phyloP scores from a whole-genome alignment of 2,113 vertebrate species.

The Zosterops japonicus region DNA sequence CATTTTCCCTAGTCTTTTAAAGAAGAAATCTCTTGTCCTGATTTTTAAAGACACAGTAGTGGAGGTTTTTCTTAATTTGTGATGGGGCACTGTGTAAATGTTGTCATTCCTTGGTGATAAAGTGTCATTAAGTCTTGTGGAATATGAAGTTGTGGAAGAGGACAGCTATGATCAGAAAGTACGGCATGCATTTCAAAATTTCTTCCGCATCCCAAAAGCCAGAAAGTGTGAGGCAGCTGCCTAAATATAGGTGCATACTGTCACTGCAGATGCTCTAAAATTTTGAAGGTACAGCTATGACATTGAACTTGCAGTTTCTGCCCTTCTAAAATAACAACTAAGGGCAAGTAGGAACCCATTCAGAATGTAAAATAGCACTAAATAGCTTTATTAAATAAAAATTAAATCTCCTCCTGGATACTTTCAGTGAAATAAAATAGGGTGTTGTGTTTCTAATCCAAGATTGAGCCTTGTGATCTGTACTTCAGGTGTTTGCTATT shows the following conservation, averaged over 20 bases:
- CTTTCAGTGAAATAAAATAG: background rate
- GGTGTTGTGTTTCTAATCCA: background rate
- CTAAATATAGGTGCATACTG: background rate
- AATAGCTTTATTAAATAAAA: background rate
- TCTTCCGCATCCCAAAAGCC: background rate
- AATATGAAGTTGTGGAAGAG: background rate
- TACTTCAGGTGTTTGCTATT: background rate
- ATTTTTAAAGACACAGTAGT: background rate
- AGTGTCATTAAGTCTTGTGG: background rate
- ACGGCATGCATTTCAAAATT: background rate
- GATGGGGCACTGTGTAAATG: rapidly evolving
- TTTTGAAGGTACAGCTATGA: background rate
- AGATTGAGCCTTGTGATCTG: rapidly evolving
- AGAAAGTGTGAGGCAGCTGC: background rate
- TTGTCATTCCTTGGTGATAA: background rate
- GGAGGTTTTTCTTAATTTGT: background rate
- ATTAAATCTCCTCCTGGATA: background rate
- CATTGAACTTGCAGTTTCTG: background rate
- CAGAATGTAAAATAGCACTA: background rate
- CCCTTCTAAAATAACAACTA: background rate
- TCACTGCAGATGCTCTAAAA: background rate
- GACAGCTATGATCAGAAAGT: background rate
- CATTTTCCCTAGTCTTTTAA: background rate
- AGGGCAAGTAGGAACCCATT: background rate
- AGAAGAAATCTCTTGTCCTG: background rate